Evolutionary conservation across 2,113 vertebrate genomes (phyloP).

Genomic region (Xiphophorus couchianus): DNA sequence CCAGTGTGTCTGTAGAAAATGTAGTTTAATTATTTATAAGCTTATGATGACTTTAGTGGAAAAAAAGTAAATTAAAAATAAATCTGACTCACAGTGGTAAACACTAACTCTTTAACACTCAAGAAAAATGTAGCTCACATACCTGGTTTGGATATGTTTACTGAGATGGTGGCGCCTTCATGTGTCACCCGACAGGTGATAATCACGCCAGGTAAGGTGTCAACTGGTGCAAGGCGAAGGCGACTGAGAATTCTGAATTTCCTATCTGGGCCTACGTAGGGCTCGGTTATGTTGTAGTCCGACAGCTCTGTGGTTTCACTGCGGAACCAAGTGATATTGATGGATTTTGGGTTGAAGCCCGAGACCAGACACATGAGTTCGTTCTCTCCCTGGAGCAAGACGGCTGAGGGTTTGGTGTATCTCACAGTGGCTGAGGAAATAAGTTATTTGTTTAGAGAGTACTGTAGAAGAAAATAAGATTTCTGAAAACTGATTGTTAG

Average conservation of each 20-base stretch:
- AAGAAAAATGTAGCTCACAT: neutral
- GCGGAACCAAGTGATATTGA: constrained; percentile 68
- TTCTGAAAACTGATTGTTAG: neutral
- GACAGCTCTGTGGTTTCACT: constrained; percentile 11
- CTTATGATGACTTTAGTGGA: neutral
- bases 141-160: constrained; percentile 66
- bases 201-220: constrained; percentile 52
- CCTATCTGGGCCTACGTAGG: constrained; percentile 59
- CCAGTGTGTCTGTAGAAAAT: constrained; percentile 36
- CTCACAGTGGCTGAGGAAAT: constrained; percentile 46
- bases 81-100: neutral
- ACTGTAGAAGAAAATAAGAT: neutral
- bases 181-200: constrained; percentile 73
- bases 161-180: constrained; percentile 34
- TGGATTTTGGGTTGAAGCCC: constrained; percentile 69
- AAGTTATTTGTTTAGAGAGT: neutral
- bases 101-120: neutral
- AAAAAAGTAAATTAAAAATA: neutral
- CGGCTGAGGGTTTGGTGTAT: constrained; percentile 41
- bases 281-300: constrained; percentile 38
- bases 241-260: constrained; percentile 71
- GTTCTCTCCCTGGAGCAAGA: constrained; percentile 52
- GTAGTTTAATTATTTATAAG: neutral
- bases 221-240: constrained; percentile 42
- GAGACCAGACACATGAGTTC: constrained; percentile 69